These are phyloP conservation scores for Craterocephalus amniculus DNA, from an alignment of 2,797 vertebrate species.

Conservation along the genomic window DNA sequence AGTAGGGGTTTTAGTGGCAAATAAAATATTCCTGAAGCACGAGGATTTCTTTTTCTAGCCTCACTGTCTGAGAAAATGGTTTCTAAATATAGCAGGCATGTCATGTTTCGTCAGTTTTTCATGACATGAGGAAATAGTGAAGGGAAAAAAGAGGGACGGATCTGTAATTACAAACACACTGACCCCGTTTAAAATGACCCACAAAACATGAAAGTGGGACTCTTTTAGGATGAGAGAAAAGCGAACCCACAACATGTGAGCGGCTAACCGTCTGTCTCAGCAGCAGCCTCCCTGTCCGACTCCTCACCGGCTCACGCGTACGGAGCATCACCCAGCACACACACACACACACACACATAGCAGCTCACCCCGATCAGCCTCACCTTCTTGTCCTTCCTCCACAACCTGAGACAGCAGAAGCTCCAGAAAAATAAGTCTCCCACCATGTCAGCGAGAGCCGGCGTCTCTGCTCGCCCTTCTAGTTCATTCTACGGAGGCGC, in stretches of 20 bases:
- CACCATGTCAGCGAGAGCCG: conserved; percentile 80
- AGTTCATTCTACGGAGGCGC: conserved; percentile 69
- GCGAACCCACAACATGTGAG: too few species aligned
- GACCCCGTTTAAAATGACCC: conserved; percentile 50
- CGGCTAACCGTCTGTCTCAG: too few species aligned
- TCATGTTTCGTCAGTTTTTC: conserved; percentile 70
- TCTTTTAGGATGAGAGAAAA: conserved; percentile 5
- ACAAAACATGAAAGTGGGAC: conserved; percentile 8
- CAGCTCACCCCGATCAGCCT: conserved; percentile 43
- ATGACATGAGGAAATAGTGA: conserved; percentile 48
- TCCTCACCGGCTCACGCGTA: conserved; percentile 31
- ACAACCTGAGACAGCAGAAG: conserved; percentile 85
- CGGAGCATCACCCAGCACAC: conserved; percentile 21
- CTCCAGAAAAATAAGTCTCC: conserved; percentile 84
- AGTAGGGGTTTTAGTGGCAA: neutral
- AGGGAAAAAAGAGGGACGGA: conserved; percentile 9
- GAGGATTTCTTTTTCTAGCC: conserved; percentile 41
- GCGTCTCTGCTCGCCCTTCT: conserved; percentile 49
- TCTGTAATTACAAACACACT: conserved; percentile 29
- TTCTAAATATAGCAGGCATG: conserved; percentile 63
- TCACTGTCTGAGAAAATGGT: conserved; percentile 7
- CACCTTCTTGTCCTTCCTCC: conserved; percentile 85
- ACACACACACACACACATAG: too few species aligned
- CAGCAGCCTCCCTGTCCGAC: conserved; percentile 27
- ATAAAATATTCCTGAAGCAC: conserved; percentile 40